Percentiles rank a stretch among this genome's conserved stretches.
These are phyloP conservation scores for Onchidella celtica DNA, from an alignment of 2,888 invertebrate genomes.

Conservation along the genomic window DNA sequence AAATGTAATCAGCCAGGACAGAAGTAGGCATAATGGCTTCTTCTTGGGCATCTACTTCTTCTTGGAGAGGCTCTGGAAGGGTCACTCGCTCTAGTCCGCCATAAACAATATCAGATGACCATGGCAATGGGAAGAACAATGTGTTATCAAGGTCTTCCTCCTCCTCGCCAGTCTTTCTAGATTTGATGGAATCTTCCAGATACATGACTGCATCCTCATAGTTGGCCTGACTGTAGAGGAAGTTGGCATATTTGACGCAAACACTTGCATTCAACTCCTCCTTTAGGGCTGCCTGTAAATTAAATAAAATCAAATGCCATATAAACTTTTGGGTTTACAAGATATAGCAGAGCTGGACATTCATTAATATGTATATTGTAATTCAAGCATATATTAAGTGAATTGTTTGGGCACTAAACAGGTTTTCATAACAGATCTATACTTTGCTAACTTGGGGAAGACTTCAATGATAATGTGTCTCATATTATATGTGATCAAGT, in stretches of 20 bases:
- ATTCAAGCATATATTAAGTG: too few relatives aligned
- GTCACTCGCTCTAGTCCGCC: conserved; percentile 78
- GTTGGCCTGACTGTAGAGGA: conserved; percentile 75
- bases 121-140: conserved; percentile 50
- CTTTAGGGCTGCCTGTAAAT: conserved; percentile 70
- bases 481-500: too few relatives aligned
- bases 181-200: conserved; percentile 69
- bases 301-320: conserved; percentile 7
- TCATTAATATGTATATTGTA: too few relatives aligned
- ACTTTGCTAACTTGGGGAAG: too few relatives aligned
- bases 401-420: too few relatives aligned
- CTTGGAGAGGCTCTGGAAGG: conserved; percentile 76
- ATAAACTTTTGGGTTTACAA: too few relatives aligned
- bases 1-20: conserved; percentile 73
- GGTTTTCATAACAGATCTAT: too few relatives aligned
- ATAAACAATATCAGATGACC: conserved; percentile 63
- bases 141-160: conserved; percentile 37
- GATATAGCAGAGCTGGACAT: too few relatives aligned
- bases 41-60: conserved; percentile 76
- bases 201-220: conserved; percentile 73
- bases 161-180: conserved; percentile 40
- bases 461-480: too few relatives aligned
- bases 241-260: conserved; percentile 77
- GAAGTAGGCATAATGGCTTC: conserved; percentile 74
- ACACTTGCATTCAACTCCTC: conserved; percentile 71